Evolutionary conservation across 1,140 invertebrate species (phyloP).

Genomic region (Paraescarpia echinospica): DNA sequence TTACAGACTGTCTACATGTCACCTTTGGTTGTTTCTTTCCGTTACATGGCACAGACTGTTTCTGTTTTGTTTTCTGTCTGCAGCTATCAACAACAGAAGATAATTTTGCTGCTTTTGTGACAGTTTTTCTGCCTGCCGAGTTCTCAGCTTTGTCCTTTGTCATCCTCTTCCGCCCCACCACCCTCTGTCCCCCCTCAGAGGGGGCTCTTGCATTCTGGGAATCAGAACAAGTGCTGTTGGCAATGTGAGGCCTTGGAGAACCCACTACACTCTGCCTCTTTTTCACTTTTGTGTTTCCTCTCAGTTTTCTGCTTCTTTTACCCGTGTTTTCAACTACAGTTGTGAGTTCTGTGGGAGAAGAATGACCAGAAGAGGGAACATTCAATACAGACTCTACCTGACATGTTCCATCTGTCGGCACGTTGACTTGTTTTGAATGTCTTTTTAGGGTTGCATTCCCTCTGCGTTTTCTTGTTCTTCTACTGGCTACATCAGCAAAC

Average conservation of each 20-base stretch:
- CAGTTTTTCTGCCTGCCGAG: neutral
- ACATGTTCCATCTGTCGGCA: neutral
- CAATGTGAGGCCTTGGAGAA: neutral
- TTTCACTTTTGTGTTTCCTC: neutral
- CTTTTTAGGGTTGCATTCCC: neutral
- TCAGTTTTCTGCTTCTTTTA: neutral
- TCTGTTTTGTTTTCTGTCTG: neutral
- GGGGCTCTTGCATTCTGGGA: neutral
- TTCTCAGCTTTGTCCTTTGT: neutral
- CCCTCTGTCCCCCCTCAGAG: neutral
- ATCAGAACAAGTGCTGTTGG: neutral
- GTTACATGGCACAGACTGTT: neutral
- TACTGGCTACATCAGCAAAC: neutral
- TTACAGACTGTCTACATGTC: neutral
- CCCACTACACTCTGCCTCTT: neutral
- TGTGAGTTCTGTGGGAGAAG: neutral
- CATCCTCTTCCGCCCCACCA: neutral
- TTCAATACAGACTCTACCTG: neutral
- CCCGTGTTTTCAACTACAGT: neutral
- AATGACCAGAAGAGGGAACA: neutral
- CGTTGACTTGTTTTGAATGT: neutral
- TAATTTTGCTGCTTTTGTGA: neutral
- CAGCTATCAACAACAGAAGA: neutral
- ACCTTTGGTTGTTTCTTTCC: neutral
- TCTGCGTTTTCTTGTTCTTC: neutral